These are phyloP conservation scores for Synanceia verrucosa DNA, from an alignment of 2,797 vertebrate genomes.

Conservation along the genomic window DNA sequence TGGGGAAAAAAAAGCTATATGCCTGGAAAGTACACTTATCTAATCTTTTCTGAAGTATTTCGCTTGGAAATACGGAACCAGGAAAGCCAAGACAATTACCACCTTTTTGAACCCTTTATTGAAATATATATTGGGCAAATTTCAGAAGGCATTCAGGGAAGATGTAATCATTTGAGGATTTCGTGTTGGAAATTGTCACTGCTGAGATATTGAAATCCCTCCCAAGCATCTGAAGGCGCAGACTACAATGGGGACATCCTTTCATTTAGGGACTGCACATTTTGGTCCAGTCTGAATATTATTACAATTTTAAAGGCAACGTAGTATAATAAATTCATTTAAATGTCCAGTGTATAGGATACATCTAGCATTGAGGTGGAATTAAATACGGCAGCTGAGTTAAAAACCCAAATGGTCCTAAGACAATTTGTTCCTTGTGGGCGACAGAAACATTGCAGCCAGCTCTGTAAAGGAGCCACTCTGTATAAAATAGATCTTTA, in stretches of 20 bases:
- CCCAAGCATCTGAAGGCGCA: slow-evolving; percentile 11
- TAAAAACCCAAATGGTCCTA: background rate
- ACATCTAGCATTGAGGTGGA: background rate
- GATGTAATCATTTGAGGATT: slow-evolving; percentile 57
- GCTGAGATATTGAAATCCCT: slow-evolving; percentile 24
- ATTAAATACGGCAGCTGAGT: background rate
- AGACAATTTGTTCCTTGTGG: accelerated
- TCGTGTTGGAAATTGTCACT: slow-evolving; percentile 34
- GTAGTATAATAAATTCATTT: background rate
- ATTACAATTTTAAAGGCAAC: slow-evolving; percentile 18
- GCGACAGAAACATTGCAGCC: background rate
- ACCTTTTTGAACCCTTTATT: slow-evolving; percentile 56
- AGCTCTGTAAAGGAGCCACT: background rate
- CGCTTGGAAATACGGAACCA: slow-evolving; percentile 45
- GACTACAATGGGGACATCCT: slow-evolving; percentile 29
- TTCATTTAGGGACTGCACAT: slow-evolving; percentile 20
- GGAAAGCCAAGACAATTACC: slow-evolving; percentile 65
- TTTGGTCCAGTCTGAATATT: slow-evolving; percentile 26
- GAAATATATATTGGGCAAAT: slow-evolving; percentile 51
- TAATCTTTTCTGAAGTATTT: slow-evolving; percentile 67
- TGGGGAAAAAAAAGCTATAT: slow-evolving; percentile 46
- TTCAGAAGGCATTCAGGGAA: slow-evolving; percentile 46
- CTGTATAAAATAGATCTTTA: background rate
- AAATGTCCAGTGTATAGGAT: background rate
- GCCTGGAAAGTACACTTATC: slow-evolving; percentile 67